Percentiles rank a stretch among this genome's conserved stretches.
Evolutionary conservation across 2,113 vertebrate genomes (phyloP).

Genomic region (Poeciliopsis occidentalis): DNA sequence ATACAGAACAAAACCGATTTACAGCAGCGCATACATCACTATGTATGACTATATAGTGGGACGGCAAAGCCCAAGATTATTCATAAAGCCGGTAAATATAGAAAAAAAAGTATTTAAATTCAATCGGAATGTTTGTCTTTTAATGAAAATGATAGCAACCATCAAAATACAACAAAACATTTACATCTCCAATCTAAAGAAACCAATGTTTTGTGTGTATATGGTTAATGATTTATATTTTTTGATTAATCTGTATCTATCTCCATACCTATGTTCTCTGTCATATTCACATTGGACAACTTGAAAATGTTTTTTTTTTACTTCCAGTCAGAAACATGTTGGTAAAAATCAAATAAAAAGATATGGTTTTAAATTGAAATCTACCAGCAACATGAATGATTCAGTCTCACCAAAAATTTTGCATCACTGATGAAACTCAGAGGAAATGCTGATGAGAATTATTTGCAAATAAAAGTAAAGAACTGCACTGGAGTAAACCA

Average conservation of each 20-base stretch:
- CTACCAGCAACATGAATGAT: no score
- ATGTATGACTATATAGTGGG: no score
- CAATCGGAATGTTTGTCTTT: background rate
- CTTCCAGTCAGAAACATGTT: no score
- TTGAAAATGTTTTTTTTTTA: background rate
- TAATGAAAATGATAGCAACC: background rate
- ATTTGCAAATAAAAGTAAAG: no score
- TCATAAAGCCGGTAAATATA: background rate
- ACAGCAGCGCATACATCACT: background rate
- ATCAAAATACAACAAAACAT: background rate
- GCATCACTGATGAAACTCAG: no score
- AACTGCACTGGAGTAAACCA: no score
- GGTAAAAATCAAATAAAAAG: no score
- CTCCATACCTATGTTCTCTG: background rate
- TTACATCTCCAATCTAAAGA: background rate
- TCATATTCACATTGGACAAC: background rate
- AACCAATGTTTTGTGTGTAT: background rate
- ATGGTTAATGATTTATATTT: no score
- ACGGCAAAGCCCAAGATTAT: background rate
- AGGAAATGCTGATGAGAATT: no score
- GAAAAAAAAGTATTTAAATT: background rate
- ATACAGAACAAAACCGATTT: rapidly evolving
- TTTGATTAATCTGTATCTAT: background rate
- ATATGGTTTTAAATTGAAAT: background rate
- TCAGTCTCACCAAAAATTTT: no score